phyloP scores from a whole-genome alignment of 2,888 invertebrate species.

The Platerodrilus igneus region DNA sequence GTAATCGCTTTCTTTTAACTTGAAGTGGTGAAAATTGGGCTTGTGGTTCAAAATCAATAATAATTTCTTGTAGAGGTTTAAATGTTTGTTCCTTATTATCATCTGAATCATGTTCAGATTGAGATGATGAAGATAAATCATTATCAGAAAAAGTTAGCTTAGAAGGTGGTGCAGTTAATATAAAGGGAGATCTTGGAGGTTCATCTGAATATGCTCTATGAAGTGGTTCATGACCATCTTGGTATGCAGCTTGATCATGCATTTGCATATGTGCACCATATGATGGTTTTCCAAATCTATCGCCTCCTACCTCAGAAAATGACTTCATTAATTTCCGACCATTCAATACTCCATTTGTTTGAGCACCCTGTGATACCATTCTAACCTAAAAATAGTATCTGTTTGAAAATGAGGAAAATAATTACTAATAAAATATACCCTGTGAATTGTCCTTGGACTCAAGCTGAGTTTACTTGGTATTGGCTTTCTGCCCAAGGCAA shows the following conservation, averaged over 20 bases:
- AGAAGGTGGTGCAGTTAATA: constrained; percentile 55
- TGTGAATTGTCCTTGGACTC: constrained; percentile 77
- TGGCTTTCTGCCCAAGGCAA: constrained; percentile 66
- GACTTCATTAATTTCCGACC: constrained; percentile 79
- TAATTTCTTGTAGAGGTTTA: constrained; percentile 72
- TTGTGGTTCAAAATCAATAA: constrained; percentile 82
- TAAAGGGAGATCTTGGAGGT: constrained; percentile 71
- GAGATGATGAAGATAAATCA: constrained; percentile 42
- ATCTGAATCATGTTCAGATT: constrained; percentile 40
- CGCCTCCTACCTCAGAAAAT: constrained; percentile 72
- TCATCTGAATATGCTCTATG: constrained; percentile 84
- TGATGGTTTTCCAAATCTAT: constrained; percentile 44
- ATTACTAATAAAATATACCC: constrained; percentile 50
- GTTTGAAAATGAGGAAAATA: not conserved
- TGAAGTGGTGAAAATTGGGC: constrained; percentile 53
- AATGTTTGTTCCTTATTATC: constrained; percentile 50
- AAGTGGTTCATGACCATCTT: constrained; percentile 74
- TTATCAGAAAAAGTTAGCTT: constrained; percentile 42
- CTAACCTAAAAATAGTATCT: constrained; percentile 64
- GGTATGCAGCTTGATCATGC: constrained; percentile 35
- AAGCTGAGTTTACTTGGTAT: constrained; percentile 64
- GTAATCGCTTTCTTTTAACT: constrained; percentile 52
- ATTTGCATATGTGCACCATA: constrained; percentile 36
- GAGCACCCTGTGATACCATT: constrained; percentile 86
- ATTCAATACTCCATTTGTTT: constrained; percentile 75